phyloP scores from a whole-genome alignment of 2,888 invertebrate genomes.

The Ligdia adustata region DNA sequence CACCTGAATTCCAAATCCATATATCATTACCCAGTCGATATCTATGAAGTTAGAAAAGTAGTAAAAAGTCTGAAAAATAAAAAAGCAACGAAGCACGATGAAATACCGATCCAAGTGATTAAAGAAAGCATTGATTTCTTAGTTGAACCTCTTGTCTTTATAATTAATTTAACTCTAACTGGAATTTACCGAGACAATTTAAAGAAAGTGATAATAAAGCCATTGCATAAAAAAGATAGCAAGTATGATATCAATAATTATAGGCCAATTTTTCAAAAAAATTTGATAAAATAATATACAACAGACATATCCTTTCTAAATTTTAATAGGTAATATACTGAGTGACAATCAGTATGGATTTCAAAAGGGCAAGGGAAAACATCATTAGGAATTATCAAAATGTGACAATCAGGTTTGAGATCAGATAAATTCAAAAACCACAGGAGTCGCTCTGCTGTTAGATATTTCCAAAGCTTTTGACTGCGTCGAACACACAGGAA shows the following conservation, averaged over 20 bases:
- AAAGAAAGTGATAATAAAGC: background rate
- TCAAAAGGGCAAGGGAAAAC: too few species aligned
- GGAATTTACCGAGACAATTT: background rate
- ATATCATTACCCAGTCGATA: background rate
- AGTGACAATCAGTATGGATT: background rate
- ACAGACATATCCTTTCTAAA: background rate
- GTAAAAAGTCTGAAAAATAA: background rate
- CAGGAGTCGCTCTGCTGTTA: background rate
- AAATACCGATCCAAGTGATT: background rate
- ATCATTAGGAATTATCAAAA: background rate
- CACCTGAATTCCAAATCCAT: background rate
- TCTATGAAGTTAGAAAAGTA: background rate
- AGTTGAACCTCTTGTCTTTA: background rate
- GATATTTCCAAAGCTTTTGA: background rate
- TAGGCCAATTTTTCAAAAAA: background rate
- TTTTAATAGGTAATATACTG: too few species aligned
- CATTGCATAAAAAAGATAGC: background rate
- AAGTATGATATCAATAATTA: background rate
- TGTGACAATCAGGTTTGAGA: background rate
- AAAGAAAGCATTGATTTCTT: background rate
- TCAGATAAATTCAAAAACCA: background rate
- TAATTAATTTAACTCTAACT: background rate
- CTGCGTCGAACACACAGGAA: background rate
- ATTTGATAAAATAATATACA: constrained; percentile 1
- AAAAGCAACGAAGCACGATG: background rate